Evolutionary conservation across 2,113 vertebrate species (phyloP).

Genomic region (Lota lota): DNA sequence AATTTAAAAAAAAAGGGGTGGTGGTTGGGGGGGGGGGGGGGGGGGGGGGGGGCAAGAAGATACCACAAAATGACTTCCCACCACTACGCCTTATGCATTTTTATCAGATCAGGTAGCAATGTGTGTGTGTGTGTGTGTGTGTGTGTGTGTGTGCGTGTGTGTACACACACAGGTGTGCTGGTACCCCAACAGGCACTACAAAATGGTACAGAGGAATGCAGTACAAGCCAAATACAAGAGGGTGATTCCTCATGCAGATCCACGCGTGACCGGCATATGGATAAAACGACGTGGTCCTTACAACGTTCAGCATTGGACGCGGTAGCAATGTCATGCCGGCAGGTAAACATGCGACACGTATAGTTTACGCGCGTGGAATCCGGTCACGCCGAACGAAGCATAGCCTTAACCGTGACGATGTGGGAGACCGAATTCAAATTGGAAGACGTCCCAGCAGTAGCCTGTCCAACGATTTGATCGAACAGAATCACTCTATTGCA

Average conservation of each 20-base stretch:
- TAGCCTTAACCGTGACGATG: constrained; percentile 23
- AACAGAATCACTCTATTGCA: neutral
- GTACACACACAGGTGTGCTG: constrained; percentile 1
- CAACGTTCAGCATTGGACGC: neutral
- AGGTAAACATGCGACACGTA: constrained; percentile 30
- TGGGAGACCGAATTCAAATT: constrained; percentile 13
- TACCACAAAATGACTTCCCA: too few relatives aligned
- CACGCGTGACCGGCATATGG: constrained; percentile 30
- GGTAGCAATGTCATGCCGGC: constrained; percentile 21
- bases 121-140: neutral
- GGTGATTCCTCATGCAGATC: constrained; percentile 14
- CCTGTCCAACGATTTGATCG: neutral
- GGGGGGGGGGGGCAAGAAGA: too few relatives aligned
- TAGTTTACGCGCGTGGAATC: constrained; percentile 12
- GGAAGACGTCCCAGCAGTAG: constrained; percentile 3
- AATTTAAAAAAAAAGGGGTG: too few relatives aligned
- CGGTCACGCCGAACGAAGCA: constrained; percentile 36
- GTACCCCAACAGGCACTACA: too few relatives aligned
- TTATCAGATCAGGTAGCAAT: too few relatives aligned
- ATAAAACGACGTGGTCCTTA: constrained; percentile 40
- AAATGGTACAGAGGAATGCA: too few relatives aligned
- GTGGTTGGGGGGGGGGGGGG: too few relatives aligned
- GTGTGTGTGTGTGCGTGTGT: neutral
- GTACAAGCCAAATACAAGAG: too few relatives aligned
- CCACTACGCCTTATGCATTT: too few relatives aligned